Percentiles rank a stretch among this genome's conserved stretches.
phyloP scores from a whole-genome alignment of 1,140 invertebrate genomes.

The Lepidurus arcticus region DNA sequence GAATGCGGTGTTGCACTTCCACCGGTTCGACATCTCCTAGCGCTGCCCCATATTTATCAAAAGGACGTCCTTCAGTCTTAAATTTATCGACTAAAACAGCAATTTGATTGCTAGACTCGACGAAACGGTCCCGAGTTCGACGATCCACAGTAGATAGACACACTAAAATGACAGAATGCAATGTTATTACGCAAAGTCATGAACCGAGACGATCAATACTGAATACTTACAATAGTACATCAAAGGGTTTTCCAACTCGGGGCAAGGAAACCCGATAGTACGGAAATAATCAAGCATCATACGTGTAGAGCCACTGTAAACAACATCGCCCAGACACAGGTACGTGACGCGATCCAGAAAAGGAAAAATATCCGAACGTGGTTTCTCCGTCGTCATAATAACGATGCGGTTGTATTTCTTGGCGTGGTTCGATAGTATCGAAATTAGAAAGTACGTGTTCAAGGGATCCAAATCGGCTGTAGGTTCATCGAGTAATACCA shows the following conservation, averaged over 20 bases:
- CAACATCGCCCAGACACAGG: slow-evolving; percentile 79
- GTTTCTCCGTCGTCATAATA: slow-evolving; percentile 84
- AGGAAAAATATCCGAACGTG: slow-evolving; percentile 84
- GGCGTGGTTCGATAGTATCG: slow-evolving; percentile 83
- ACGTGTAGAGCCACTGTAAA: slow-evolving; percentile 81
- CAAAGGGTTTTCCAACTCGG: slow-evolving; percentile 82
- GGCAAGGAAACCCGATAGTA: slow-evolving; percentile 85
- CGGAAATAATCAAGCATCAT: slow-evolving; percentile 87
- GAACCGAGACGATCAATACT: not conserved
- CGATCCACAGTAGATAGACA: slow-evolving; percentile 87
- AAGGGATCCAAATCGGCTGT: slow-evolving; percentile 84
- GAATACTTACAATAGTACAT: slow-evolving; percentile 81
- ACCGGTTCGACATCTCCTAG: slow-evolving; percentile 37
- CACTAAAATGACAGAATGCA: slow-evolving; percentile 48
- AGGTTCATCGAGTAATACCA: slow-evolving; percentile 81
- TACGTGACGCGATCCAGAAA: slow-evolving; percentile 79
- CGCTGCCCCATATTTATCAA: slow-evolving; percentile 54
- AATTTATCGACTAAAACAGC: slow-evolving; percentile 85
- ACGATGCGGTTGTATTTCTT: slow-evolving; percentile 84
- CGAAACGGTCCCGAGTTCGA: slow-evolving; percentile 74
- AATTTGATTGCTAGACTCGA: slow-evolving; percentile 89
- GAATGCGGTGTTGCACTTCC: slow-evolving; percentile 51
- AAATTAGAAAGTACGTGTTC: slow-evolving; percentile 85
- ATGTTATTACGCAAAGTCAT: not conserved
- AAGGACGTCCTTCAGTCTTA: slow-evolving; percentile 67